phyloP scores from a whole-genome alignment of 2,797 vertebrate species.

The Cephalopachus bancanus region DNA sequence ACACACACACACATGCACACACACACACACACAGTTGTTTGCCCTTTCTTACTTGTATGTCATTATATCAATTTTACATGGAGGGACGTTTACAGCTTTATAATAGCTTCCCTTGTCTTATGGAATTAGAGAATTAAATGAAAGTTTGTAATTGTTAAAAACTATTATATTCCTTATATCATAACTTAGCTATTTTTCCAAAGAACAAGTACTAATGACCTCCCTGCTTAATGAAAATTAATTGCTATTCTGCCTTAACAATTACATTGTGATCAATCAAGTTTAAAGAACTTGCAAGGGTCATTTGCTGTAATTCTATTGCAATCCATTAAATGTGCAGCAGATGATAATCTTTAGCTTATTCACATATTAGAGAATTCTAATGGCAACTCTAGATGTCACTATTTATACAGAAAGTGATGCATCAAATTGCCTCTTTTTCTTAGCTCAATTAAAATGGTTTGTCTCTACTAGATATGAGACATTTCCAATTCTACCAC shows the following conservation, averaged over 20 bases:
- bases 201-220: slow-evolving; percentile 86
- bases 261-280: slow-evolving; percentile 89
- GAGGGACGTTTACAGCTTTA: not conserved
- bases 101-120: slow-evolving; percentile 16
- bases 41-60: slow-evolving; percentile 16
- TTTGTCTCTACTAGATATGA: slow-evolving; percentile 14
- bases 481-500: not conserved
- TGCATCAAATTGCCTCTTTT: slow-evolving; percentile 86
- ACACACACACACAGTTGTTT: not conserved
- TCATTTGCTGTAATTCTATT: slow-evolving; percentile 88
- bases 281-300: slow-evolving; percentile 87
- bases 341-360: slow-evolving; percentile 88
- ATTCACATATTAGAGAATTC: slow-evolving; percentile 85
- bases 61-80: slow-evolving; percentile 58
- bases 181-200: slow-evolving; percentile 83
- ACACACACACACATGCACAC: not conserved
- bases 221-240: slow-evolving; percentile 89
- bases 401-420: slow-evolving; percentile 85
- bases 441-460: slow-evolving; percentile 58
- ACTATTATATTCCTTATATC: slow-evolving; percentile 81
- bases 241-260: slow-evolving; percentile 87
- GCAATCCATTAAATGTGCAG: slow-evolving; percentile 88
- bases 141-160: slow-evolving; percentile 84
- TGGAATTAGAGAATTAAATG: slow-evolving; percentile 70
- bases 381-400: slow-evolving; percentile 85